Evolutionary conservation across 2,888 invertebrate species (phyloP).

Genomic region (Eustalomyia histrio): DNA sequence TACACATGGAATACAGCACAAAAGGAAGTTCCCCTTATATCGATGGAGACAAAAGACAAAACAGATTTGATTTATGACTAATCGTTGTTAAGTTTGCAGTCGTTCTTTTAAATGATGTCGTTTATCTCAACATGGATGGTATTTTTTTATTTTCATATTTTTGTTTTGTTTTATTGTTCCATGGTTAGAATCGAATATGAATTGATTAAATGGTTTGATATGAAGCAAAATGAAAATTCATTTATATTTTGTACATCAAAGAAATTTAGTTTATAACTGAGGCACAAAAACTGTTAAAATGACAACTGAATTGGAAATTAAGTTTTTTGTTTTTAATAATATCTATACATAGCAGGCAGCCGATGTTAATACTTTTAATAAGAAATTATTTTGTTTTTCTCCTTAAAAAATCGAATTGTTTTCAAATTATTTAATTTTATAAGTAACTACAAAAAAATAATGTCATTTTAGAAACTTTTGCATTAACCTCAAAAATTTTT

Average conservation of each 20-base stretch:
- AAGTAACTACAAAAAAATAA: too few relatives aligned
- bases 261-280: neutral
- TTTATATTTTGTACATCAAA: constrained; percentile 40
- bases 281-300: neutral
- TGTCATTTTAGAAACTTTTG: too few relatives aligned
- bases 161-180: constrained; percentile 31
- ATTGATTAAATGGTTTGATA: constrained; percentile 49
- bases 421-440: too few relatives aligned
- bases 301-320: neutral
- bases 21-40: constrained; percentile 51
- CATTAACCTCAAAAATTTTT: too few relatives aligned
- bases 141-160: constrained; percentile 29
- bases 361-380: too few relatives aligned
- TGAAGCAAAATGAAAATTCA: constrained; percentile 37
- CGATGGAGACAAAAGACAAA: constrained; percentile 54
- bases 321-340: neutral
- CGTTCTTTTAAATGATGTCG: constrained; percentile 57
- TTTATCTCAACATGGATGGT: constrained; percentile 51
- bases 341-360: too few relatives aligned
- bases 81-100: constrained; percentile 56
- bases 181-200: constrained; percentile 37
- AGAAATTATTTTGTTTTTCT: too few relatives aligned
- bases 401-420: too few relatives aligned
- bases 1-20: constrained; percentile 29
- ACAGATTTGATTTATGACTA: constrained; percentile 61